phyloP scores from a whole-genome alignment of 2,888 invertebrate species.

The Unio delphinus region DNA sequence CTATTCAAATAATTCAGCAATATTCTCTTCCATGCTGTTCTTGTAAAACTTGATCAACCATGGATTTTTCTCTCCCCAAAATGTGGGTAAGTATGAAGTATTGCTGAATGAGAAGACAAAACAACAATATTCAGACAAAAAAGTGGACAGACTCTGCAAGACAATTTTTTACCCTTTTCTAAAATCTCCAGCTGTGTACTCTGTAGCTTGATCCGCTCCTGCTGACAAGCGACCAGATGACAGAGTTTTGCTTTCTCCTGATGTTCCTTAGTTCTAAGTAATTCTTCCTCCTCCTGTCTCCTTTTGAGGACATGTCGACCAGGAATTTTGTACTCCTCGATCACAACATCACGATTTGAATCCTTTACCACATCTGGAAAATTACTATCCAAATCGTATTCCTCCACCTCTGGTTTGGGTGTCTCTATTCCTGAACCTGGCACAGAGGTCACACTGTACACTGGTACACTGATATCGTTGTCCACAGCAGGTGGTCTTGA shows the following conservation, averaged over 20 bases:
- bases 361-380: conserved; percentile 50
- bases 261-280: conserved; percentile 28
- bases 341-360: conserved; percentile 31
- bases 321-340: conserved; percentile 52
- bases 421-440: conserved; percentile 13
- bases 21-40: no score
- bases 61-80: no score
- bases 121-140: no score
- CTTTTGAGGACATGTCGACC: conserved; percentile 11
- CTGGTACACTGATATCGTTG: conserved; percentile 35
- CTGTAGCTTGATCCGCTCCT: conserved; percentile 90
- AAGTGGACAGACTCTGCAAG: no score
- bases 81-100: no score
- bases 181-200: conserved; percentile 90
- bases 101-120: no score
- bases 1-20: no score
- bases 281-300: conserved; percentile 18
- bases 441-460: conserved; percentile 29
- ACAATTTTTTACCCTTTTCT: conserved; percentile 56
- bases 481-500: conserved; percentile 3
- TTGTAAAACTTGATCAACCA: no score
- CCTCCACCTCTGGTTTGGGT: conserved; percentile 46
- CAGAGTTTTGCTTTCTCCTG: conserved; percentile 75
- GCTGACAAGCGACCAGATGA: conserved; percentile 89
- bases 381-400: conserved; percentile 70